phyloP scores from a whole-genome alignment of 2,888 invertebrate species.

The Brachylomia viminalis region DNA sequence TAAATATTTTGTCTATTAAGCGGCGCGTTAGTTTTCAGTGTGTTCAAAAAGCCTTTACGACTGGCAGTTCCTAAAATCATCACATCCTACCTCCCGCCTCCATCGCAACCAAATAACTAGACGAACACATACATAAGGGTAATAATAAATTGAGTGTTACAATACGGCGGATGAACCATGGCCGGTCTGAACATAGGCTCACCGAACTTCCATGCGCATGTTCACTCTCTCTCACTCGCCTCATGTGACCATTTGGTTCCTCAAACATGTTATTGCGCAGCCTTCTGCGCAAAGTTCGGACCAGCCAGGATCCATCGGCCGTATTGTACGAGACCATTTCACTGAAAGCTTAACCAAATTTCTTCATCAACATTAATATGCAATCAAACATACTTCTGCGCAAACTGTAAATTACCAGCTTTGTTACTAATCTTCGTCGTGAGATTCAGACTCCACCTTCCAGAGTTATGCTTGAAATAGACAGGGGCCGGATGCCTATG shows the following conservation, averaged over 20 bases:
- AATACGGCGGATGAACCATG: too few species aligned
- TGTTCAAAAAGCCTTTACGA: background rate
- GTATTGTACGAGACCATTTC: background rate
- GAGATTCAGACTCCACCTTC: slow-evolving; percentile 38
- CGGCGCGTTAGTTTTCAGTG: background rate
- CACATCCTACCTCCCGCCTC: background rate
- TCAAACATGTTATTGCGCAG: too few species aligned
- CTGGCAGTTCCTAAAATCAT: background rate
- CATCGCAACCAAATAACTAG: background rate
- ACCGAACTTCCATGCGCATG: too few species aligned
- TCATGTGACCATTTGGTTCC: too few species aligned
- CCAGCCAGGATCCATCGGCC: too few species aligned
- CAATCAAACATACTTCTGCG: background rate
- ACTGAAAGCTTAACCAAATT: background rate
- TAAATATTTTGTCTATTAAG: background rate
- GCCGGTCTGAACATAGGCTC: too few species aligned
- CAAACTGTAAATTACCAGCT: background rate
- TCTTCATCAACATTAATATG: background rate
- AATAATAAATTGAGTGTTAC: background rate
- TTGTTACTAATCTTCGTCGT: slow-evolving; percentile 13
- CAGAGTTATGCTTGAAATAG: slow-evolving; percentile 35
- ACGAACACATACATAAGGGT: background rate
- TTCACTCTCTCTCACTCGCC: too few species aligned
- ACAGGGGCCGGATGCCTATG: slow-evolving; percentile 46
- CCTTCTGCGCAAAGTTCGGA: too few species aligned